These are phyloP conservation scores for Caenorhabditis sp. DNA, from an alignment of 2,888 invertebrate genomes.

Conservation along the genomic window DNA sequence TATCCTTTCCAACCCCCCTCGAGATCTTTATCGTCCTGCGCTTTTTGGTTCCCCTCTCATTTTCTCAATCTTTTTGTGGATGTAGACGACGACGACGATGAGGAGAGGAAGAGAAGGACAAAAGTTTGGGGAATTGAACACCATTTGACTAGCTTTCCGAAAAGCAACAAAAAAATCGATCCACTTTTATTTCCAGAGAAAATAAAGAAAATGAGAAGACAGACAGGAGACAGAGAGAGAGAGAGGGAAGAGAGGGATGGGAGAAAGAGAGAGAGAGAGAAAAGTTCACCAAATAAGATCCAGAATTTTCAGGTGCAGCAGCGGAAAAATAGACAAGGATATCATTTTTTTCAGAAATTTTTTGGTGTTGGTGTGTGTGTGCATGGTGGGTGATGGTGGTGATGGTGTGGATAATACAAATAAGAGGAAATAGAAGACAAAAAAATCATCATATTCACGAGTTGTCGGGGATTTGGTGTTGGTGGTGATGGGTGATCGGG, in stretches of 20 bases:
- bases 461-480: neutral
- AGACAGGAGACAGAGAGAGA: neutral
- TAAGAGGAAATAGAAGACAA: neutral
- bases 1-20: too few relatives aligned
- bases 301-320: neutral
- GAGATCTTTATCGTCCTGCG: too few relatives aligned
- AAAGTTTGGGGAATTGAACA: neutral
- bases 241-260: slow-evolving; percentile 14
- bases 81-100: too few relatives aligned
- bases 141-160: neutral
- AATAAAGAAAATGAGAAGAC: slow-evolving; percentile 16
- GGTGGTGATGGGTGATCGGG: neutral
- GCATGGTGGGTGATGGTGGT: neutral
- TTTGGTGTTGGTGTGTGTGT: neutral
- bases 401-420: neutral
- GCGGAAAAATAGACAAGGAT: neutral
- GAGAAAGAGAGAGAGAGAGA: neutral
- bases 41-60: too few relatives aligned
- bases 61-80: too few relatives aligned
- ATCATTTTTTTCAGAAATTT: slow-evolving; percentile 13
- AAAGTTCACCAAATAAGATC: slow-evolving; percentile 15
- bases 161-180: slow-evolving; percentile 21
- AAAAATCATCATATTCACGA: neutral
- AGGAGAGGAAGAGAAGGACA: too few relatives aligned
- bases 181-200: slow-evolving; percentile 46